phyloP scores from a whole-genome alignment of 64 coral and sea anemone genomes.

The Dendrophyllia cribrosa region DNA sequence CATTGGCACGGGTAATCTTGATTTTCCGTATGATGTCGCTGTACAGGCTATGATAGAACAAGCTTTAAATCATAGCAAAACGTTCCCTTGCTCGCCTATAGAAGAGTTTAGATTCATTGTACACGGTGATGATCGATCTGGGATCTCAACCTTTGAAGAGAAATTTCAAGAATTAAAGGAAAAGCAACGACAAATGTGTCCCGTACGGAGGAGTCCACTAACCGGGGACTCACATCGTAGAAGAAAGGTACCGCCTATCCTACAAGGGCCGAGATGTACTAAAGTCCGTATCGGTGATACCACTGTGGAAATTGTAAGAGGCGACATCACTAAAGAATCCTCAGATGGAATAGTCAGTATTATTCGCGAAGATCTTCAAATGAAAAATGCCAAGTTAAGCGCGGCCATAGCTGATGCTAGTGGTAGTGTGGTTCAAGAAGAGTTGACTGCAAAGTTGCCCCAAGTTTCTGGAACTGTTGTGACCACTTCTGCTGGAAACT shows the following conservation, averaged over 20 bases:
- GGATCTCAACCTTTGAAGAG: not conserved
- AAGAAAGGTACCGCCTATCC: not conserved
- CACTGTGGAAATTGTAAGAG: not conserved
- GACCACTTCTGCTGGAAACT: not conserved
- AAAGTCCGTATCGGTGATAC: not conserved
- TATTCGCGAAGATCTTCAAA: not conserved
- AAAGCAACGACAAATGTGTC: not conserved
- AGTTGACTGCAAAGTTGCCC: not conserved
- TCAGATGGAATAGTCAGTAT: not conserved
- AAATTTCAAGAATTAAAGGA: not conserved
- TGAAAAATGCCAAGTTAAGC: not conserved
- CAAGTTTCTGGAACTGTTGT: not conserved
- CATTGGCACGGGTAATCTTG: slow-evolving; percentile 31
- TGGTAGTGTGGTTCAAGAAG: not conserved
- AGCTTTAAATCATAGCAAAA: not conserved
- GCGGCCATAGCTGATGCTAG: not conserved
- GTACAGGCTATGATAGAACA: slow-evolving; percentile 14
- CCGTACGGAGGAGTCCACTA: not conserved
- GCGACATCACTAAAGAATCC: not conserved
- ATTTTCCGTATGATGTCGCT: slow-evolving; percentile 3
- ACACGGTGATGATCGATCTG: not conserved
- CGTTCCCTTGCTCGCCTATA: not conserved
- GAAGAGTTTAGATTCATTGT: slow-evolving; percentile 13
- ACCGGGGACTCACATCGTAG: not conserved
- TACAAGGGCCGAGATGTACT: not conserved